Evolutionary conservation across 2,888 invertebrate genomes (phyloP).

Genomic region (Tortrix viridana): DNA sequence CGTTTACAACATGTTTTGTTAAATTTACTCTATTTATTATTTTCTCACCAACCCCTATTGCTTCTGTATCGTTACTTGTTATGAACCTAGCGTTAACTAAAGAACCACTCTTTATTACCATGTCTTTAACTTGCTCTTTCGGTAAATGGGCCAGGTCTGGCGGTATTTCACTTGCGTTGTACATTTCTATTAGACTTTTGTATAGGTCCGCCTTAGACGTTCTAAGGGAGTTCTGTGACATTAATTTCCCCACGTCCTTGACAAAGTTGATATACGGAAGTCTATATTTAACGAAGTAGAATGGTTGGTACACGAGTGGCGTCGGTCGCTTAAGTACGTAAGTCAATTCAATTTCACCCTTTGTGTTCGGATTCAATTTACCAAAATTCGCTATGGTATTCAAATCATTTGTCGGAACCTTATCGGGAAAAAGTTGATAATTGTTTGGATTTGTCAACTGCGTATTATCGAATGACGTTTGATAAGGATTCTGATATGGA

Average conservation of each 20-base stretch:
- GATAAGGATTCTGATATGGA: not conserved
- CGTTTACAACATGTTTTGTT: too few species aligned
- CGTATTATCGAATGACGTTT: not conserved
- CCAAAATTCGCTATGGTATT: conserved; percentile 49
- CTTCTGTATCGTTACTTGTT: conserved; percentile 29
- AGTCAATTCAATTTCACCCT: conserved; percentile 62
- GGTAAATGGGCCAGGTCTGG: conserved; percentile 52
- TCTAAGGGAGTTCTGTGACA: conserved; percentile 48
- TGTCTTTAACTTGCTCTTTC: conserved; percentile 54
- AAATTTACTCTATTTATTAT: too few species aligned
- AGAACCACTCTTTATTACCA: conserved; percentile 54
- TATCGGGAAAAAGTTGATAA: conserved; percentile 6
- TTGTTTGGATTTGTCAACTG: conserved; percentile 14
- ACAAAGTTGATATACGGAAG: conserved; percentile 59
- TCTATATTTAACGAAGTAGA: conserved; percentile 65
- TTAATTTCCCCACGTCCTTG: conserved; percentile 47
- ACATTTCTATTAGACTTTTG: conserved; percentile 52
- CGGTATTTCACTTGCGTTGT: conserved; percentile 55
- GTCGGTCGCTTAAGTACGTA: conserved; percentile 59
- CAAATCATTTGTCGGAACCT: conserved; percentile 41
- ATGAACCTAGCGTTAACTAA: conserved; percentile 60
- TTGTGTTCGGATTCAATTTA: conserved; percentile 50
- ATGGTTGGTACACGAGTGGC: conserved; percentile 56
- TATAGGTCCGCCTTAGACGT: conserved; percentile 52
- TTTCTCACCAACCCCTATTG: not conserved